Conservation (phyloP, 2,888 invertebrate genomes). For the Lochmaea crataegi region DNA sequence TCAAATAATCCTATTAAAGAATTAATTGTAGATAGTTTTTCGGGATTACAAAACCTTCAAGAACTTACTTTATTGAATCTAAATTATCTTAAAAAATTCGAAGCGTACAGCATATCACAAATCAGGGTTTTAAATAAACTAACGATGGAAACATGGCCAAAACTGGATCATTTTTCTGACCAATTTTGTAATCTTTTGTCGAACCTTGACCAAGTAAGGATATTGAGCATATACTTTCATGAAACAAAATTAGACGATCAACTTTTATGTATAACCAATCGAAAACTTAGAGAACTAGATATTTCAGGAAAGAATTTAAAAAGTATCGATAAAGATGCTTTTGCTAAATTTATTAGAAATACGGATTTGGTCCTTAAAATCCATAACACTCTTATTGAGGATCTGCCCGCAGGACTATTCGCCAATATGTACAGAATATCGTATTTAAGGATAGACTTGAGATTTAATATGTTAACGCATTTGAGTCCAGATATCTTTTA, state of each 20-base stretch:
- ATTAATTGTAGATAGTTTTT: conserved; percentile 78
- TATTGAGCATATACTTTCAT: conserved; percentile 80
- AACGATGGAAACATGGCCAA: conserved; percentile 80
- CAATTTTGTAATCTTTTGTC: conserved; percentile 79
- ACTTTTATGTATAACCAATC: conserved; percentile 80
- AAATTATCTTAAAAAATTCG: conserved; percentile 78
- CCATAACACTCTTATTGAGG: conserved; percentile 80
- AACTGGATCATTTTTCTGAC: conserved; percentile 71
- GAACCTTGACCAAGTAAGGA: conserved; percentile 78
- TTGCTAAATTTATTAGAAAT: conserved; percentile 78
- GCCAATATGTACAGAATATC: conserved; percentile 81
- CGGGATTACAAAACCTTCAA: conserved; percentile 77
- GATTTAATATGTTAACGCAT: conserved; percentile 82
- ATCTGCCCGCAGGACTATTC: conserved; percentile 84
- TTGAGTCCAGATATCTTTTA: conserved; percentile 88
- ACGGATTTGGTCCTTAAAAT: conserved; percentile 83
- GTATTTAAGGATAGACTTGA: conserved; percentile 84
- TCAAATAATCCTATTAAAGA: conserved; percentile 85
- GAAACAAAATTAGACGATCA: conserved; percentile 81
- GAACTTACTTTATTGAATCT: conserved; percentile 81
- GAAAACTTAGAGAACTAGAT: conserved; percentile 83
- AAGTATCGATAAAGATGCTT: conserved; percentile 81
- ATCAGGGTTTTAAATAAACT: conserved; percentile 78
- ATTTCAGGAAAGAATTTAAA: conserved; percentile 82
- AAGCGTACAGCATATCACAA: conserved; percentile 79